phyloP scores from a whole-genome alignment of 1,140 invertebrate species.

The Cyphomyrmex costatus region DNA sequence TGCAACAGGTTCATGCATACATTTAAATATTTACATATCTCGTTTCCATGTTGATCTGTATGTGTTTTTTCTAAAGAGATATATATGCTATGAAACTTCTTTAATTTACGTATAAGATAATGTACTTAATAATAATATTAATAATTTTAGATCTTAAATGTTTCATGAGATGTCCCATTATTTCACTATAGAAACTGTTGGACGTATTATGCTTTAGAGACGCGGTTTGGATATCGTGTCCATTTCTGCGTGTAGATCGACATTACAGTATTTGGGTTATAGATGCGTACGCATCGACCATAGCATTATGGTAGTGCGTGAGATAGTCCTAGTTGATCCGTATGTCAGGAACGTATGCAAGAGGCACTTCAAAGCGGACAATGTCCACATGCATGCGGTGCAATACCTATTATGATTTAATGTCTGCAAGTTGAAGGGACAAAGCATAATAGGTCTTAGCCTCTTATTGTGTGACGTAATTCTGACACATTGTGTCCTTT shows the following conservation, averaged over 20 bases:
- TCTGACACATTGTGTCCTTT: background rate
- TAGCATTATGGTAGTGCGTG: conserved; percentile 30
- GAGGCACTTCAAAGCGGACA: conserved; percentile 62
- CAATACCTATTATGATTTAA: conserved; percentile 3
- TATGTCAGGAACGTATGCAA: conserved; percentile 47
- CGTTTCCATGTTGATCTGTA: background rate
- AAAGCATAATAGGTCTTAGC: conserved; percentile 57
- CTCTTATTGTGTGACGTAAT: conserved; percentile 55
- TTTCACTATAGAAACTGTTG: background rate
- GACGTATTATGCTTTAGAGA: conserved; percentile 22
- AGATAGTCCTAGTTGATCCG: conserved; percentile 50
- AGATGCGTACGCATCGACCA: conserved; percentile 16
- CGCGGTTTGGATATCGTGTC: background rate
- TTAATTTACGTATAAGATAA: background rate
- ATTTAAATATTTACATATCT: conserved; percentile 28
- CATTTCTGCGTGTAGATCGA: conserved; percentile 16
- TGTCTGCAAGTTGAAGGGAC: conserved; percentile 34
- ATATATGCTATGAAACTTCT: background rate
- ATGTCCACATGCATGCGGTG: background rate
- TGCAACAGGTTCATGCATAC: conserved; percentile 8
- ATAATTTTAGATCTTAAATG: background rate
- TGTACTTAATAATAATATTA: too few species aligned
- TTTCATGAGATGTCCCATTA: background rate
- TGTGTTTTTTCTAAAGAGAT: conserved; percentile 2
- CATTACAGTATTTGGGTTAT: conserved; percentile 51